These are phyloP conservation scores for Idris sp. DNA, from an alignment of 1,140 invertebrate genomes.

Conservation along the genomic window DNA sequence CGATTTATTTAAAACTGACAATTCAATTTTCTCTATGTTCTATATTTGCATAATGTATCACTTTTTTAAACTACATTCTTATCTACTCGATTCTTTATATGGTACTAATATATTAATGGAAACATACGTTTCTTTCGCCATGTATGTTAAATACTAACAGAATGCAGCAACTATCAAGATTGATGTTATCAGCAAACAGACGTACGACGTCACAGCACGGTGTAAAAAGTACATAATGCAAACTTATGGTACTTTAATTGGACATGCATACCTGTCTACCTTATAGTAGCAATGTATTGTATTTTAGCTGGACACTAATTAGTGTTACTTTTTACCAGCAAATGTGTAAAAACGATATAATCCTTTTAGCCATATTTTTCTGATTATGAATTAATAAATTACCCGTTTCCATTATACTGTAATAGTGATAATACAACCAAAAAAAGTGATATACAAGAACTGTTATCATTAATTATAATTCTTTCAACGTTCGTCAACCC, in stretches of 20 bases:
- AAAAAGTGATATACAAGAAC: constrained; percentile 12
- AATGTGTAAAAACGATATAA: constrained; percentile 66
- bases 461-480: constrained; percentile 8
- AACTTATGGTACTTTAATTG: constrained; percentile 70
- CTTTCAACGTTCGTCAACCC: constrained; percentile 8
- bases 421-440: constrained; percentile 11
- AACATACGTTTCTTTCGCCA: constrained; percentile 32
- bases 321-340: constrained; percentile 58
- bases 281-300: constrained; percentile 48
- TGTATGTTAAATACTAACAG: constrained; percentile 44
- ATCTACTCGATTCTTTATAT: constrained; percentile 8
- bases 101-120: constrained; percentile 30
- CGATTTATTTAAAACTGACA: too few relatives aligned
- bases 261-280: constrained; percentile 64
- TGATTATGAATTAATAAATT: constrained; percentile 56
- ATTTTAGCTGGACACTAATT: constrained; percentile 66
- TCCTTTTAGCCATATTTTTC: constrained; percentile 59
- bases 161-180: constrained; percentile 49
- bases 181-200: constrained; percentile 56
- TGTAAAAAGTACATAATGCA: constrained; percentile 64
- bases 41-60: not conserved
- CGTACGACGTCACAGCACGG: constrained; percentile 46
- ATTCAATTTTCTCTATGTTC: not conserved
- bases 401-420: constrained; percentile 24
- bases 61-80: not conserved